Percentiles rank a stretch among this genome's conserved stretches.
Conservation (phyloP, 2,888 invertebrate species). For the Drosophila crucigera region DNA sequence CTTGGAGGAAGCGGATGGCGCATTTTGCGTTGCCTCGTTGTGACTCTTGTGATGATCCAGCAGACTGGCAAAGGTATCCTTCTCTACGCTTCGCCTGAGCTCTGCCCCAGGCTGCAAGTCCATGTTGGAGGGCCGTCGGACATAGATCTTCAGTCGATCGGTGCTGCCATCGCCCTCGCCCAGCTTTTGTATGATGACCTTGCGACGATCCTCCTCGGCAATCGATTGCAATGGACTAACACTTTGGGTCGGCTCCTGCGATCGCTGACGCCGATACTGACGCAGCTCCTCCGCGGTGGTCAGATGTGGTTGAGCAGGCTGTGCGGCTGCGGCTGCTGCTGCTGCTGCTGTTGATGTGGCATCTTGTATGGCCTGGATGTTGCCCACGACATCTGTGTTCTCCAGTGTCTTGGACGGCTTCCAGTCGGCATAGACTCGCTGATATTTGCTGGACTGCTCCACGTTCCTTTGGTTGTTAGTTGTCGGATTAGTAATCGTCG, state of each 20-base stretch:
- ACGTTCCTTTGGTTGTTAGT: conserved; percentile 54
- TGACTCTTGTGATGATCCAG: conserved; percentile 78
- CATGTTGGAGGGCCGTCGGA: conserved; percentile 86
- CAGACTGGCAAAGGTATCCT: conserved; percentile 74
- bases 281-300: conserved; percentile 87
- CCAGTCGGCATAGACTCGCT: conserved; percentile 91
- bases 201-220: conserved; percentile 88
- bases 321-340: conserved; percentile 81
- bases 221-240: conserved; percentile 87
- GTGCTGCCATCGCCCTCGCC: conserved; percentile 85
- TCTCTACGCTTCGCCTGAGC: conserved; percentile 46
- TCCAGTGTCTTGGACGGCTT: conserved; percentile 92
- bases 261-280: conserved; percentile 87
- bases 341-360: conserved; percentile 87
- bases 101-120: conserved; percentile 46
- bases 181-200: conserved; percentile 87
- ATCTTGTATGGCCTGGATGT: conserved; percentile 93
- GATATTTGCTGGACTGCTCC: conserved; percentile 83
- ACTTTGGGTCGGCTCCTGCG: conserved; percentile 86
- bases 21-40: conserved; percentile 69
- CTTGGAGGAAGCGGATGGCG: conserved; percentile 86
- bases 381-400: conserved; percentile 92
- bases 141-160: conserved; percentile 88
- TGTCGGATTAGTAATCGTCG: conserved; percentile 60
- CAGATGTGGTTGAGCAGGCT: conserved; percentile 84